Evolutionary conservation across 2,888 invertebrate species (phyloP).

Genomic region (Drosophila imparisetae): DNA sequence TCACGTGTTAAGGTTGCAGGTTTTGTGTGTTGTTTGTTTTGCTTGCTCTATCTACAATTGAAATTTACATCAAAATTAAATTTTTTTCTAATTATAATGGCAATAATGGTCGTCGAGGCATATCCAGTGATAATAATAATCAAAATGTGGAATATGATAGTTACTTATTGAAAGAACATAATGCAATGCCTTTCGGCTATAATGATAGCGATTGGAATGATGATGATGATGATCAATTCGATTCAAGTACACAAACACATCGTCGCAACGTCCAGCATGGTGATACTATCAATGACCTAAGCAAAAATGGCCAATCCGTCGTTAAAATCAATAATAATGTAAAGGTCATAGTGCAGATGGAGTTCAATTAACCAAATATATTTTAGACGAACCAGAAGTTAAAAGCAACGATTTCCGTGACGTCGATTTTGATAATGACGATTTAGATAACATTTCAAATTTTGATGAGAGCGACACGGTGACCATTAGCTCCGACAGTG

Average conservation of each 20-base stretch:
- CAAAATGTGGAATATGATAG: slow-evolving; percentile 49
- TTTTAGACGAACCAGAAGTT: slow-evolving; percentile 50
- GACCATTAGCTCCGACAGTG: slow-evolving; percentile 78
- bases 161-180: slow-evolving; percentile 68
- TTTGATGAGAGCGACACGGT: slow-evolving; percentile 74
- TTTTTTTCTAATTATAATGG: slow-evolving; percentile 10
- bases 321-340: slow-evolving; percentile 32
- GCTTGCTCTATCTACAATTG: slow-evolving; percentile 40
- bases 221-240: too few relatives aligned
- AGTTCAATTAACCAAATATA: slow-evolving; percentile 34
- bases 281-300: slow-evolving; percentile 49
- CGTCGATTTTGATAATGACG: slow-evolving; percentile 69
- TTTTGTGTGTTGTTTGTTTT: slow-evolving; percentile 46
- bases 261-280: slow-evolving; percentile 23
- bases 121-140: slow-evolving; percentile 45
- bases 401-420: slow-evolving; percentile 31
- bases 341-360: not conserved
- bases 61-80: slow-evolving; percentile 47
- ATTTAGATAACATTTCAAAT: slow-evolving; percentile 75
- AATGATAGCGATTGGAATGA: slow-evolving; percentile 59
- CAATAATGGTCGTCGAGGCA: slow-evolving; percentile 18
- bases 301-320: slow-evolving; percentile 26
- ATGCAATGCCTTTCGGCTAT: slow-evolving; percentile 47
- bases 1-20: slow-evolving; percentile 38
- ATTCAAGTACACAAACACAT: too few relatives aligned